These are phyloP conservation scores for Clarias magur DNA, from an alignment of 2,113 vertebrate genomes.

Conservation along the genomic window DNA sequence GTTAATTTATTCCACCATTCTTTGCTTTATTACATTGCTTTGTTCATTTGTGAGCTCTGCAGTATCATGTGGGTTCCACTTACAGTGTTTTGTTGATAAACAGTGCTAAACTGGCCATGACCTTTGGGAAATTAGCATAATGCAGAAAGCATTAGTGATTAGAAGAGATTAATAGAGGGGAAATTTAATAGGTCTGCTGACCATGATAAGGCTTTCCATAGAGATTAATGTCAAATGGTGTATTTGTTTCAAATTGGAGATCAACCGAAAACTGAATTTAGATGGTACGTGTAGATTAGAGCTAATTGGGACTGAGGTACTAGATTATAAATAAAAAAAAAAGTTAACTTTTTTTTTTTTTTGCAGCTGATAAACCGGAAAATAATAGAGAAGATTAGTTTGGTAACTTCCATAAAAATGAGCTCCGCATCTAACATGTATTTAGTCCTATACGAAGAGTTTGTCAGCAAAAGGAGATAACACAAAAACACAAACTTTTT, in stretches of 20 bases:
- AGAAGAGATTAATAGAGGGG: conserved; percentile 45
- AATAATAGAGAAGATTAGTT: background rate
- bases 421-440: background rate
- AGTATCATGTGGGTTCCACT: background rate
- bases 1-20: conserved; percentile 1
- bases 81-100: conserved; percentile 28
- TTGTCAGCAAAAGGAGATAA: too few relatives aligned
- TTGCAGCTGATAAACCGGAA: background rate
- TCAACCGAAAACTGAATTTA: conserved; percentile 10
- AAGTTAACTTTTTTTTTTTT: background rate
- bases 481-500: too few relatives aligned
- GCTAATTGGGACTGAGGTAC: conserved; percentile 1
- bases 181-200: conserved; percentile 42
- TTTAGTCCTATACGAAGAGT: too few relatives aligned
- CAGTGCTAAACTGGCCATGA: conserved; percentile 18
- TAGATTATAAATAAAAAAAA: background rate
- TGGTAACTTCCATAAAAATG: background rate
- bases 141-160: conserved; percentile 39
- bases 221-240: conserved; percentile 43
- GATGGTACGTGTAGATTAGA: conserved; percentile 4
- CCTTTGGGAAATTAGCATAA: conserved; percentile 43
- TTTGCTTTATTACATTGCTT: conserved; percentile 23
- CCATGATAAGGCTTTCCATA: conserved; percentile 41
- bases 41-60: conserved; percentile 2
- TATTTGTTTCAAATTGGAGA: conserved; percentile 20